Base-by-base conservation (phyloP, 2,113 vertebrate genomes). In the Rhineura floridana region DNA sequence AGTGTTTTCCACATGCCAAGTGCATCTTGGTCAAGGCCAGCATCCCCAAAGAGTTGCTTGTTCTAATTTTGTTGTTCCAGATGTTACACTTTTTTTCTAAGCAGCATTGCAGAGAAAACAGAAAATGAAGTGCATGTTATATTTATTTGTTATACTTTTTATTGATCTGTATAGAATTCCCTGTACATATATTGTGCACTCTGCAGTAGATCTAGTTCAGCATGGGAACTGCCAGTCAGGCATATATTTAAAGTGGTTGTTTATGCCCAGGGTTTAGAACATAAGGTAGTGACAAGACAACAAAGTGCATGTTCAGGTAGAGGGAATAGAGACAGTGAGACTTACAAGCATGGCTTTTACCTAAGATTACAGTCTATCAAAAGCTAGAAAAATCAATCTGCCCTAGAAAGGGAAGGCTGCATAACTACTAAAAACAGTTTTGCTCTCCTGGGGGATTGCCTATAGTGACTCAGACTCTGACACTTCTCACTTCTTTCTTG, bases 291-390 rank as follows among this genome's bases (percentile, higher is more conserved):
- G 82, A 13, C 72, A 12, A 88, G 42, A 70, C 86, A 90, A 42
- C 67, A 77, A 88, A 30, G 73, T 44, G 33, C 2, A 65, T 59
- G 52, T 21, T 82, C 12, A 65, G 59, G 0, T 36, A 85, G 84
- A 33, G 9, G 13, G 1, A 87, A 85, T 83, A 88, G 15, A 84
- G 33, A 6, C n/a, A 76, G 1, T 25, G 21, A 84, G 28, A 80
- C 25, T 87, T 6, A 17, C 81, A 81, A 81, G 33, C 48, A 82
- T 39, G 15, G 72, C 72, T 90, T 48, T 86, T 81, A 77, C 28
- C 28, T 86, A 76, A 86, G 80, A 65, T 90, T 90, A 86, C 30
- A 33, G n/a, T 70, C 77, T 55, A 70, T 86, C 84, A 83, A 76
- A 28, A 70, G 80, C 84, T 70, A 82, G 87, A 88, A 0, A 76